Base-by-base conservation (phyloP, 2,888 invertebrate genomes). In the Linhomoeus sp. region DNA sequence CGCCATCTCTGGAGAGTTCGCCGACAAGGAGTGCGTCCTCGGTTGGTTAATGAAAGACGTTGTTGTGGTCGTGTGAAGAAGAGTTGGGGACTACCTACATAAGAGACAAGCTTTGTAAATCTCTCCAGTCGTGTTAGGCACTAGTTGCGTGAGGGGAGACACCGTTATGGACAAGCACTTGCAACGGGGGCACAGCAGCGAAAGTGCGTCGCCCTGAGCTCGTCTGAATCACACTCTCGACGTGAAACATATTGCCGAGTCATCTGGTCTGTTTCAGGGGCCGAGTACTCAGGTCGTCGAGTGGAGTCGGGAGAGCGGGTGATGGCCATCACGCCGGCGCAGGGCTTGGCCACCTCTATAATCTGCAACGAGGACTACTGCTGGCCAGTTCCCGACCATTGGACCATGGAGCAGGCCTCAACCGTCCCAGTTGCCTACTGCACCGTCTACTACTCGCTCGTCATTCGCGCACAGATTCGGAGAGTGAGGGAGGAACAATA, bases 301-400 rank as follows among this genome's bases (percentile, higher is more conserved):
- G 51, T 54, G 36, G 48, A 55, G 23, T 45, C 39, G 25, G 87
- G 86, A 9, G 71, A 73, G 46, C 75, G 87, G 53, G 79, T 90
- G 1, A 90, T 90, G 88, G 87, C 87, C 54, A 81, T 87, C 76
- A 78, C 88, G 17, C 78, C 80, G 36, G 84, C 86, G 15, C 77
- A 78, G 58, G 85, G 88, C 45, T 71, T 97, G 52, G 94, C 94
- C 15, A 72, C 72, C 3, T 77, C 79, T 17, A 83, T 94, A 43
- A 69, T 83, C 42, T 84, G 84, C 24, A 82, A 86, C 70, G 49
- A 52, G 23, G 61, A 62, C 37, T 62, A 59, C 52, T 56, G 57
- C 37, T 62, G 62, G 61, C 53, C 56, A 17, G 58, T 69, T 9
- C 68, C 69, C 3, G 57, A 59, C 1, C 37, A 48, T 3, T 69